Evolutionary conservation across 2,888 invertebrate genomes (phyloP).

Genomic region (Andrena marginata): DNA sequence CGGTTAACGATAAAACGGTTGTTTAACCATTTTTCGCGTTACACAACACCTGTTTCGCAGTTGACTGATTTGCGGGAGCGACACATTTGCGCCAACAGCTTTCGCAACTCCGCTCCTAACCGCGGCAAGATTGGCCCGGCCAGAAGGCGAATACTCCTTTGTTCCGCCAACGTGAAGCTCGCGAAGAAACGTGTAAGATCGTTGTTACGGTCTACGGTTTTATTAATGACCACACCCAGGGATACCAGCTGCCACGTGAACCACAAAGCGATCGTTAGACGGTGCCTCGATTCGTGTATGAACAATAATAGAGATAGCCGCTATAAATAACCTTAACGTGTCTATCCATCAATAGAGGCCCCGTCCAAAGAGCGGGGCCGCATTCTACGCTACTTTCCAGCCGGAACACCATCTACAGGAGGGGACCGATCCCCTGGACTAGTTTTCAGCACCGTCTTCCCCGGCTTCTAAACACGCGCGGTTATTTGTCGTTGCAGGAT

Average conservation of each 20-base stretch:
- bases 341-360: slow-evolving; percentile 73
- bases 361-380: slow-evolving; percentile 22
- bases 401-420: not conserved
- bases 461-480: not conserved
- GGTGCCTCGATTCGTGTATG: slow-evolving; percentile 57
- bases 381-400: slow-evolving; percentile 45
- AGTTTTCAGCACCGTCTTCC: slow-evolving; percentile 23
- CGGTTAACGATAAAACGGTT: slow-evolving; percentile 9
- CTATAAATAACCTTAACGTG: slow-evolving; percentile 75
- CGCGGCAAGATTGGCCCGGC: slow-evolving; percentile 14
- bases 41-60: slow-evolving; percentile 29
- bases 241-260: slow-evolving; percentile 66
- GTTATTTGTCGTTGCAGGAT: slow-evolving; percentile 19
- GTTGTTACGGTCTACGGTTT: slow-evolving; percentile 62
- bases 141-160: slow-evolving; percentile 62
- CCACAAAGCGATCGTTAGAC: slow-evolving; percentile 65
- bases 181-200: slow-evolving; percentile 40
- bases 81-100: not conserved
- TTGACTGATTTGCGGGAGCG: not conserved
- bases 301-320: slow-evolving; percentile 77
- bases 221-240: slow-evolving; percentile 73
- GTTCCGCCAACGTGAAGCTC: slow-evolving; percentile 51
- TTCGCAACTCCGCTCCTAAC: slow-evolving; percentile 12
- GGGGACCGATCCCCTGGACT: slow-evolving; percentile 24
- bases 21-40: slow-evolving; percentile 12